phyloP scores from a whole-genome alignment of 2,888 invertebrate species.

The Sarcophaga caerulescens region DNA sequence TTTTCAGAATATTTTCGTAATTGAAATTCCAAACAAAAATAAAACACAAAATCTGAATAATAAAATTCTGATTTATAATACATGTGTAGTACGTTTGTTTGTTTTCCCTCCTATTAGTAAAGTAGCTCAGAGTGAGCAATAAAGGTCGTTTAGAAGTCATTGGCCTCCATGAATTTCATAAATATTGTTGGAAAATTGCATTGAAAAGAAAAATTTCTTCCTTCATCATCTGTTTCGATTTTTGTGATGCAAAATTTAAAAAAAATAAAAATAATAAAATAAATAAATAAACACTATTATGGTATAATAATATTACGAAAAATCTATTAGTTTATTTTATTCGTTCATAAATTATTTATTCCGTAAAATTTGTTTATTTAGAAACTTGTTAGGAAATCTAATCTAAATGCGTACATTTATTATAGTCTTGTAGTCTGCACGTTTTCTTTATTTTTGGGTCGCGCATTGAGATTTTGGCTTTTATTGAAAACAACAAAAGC shows the following conservation, averaged over 20 bases:
- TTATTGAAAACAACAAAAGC: background rate
- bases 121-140: background rate
- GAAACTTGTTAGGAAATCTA: background rate
- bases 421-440: background rate
- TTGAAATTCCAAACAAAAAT: conserved; percentile 16
- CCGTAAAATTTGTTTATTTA: background rate
- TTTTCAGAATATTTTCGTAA: conserved; percentile 9
- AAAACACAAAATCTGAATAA: background rate
- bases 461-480: background rate
- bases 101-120: background rate
- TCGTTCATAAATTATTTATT: too few species aligned
- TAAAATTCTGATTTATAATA: background rate
- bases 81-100: too few species aligned
- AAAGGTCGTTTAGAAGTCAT: conserved; percentile 65
- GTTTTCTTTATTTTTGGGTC: background rate
- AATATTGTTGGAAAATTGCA: conserved; percentile 35
- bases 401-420: background rate
- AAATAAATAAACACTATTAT: background rate
- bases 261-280: background rate
- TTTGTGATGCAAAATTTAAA: background rate
- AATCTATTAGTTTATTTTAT: too few species aligned
- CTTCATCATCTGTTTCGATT: background rate
- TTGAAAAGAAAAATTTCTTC: background rate
- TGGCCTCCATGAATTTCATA: conserved; percentile 14
- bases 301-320: too few species aligned